Conservation (phyloP, 1,140 invertebrate genomes). For the Caenorhabditis tropicalis region DNA sequence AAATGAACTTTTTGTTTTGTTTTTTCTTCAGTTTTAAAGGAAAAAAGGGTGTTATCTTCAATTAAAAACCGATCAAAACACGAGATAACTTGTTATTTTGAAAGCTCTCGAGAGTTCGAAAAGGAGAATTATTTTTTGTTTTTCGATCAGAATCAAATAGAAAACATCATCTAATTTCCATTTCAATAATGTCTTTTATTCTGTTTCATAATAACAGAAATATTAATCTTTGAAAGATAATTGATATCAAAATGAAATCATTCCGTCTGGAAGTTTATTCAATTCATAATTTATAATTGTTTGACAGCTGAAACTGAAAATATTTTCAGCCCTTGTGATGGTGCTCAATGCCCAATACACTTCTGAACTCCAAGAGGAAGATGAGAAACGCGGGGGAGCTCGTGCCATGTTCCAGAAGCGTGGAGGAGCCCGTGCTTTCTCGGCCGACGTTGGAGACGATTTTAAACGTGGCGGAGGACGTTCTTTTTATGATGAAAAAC, state of each 20-base stretch:
- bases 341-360: conserved; percentile 39
- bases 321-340: conserved; percentile 18
- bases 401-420: conserved; percentile 45
- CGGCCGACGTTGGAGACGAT: background rate
- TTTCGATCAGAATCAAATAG: too few relatives aligned
- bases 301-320: background rate
- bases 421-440: conserved; percentile 47
- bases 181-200: background rate
- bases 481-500: conserved; percentile 17
- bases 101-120: background rate
- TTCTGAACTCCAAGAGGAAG: conserved; percentile 17
- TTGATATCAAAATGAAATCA: background rate
- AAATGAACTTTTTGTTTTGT: too few relatives aligned
- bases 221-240: background rate
- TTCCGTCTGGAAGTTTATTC: background rate
- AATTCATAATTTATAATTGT: too few relatives aligned
- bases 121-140: too few relatives aligned
- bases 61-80: too few relatives aligned
- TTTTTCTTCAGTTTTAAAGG: too few relatives aligned
- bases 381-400: conserved; percentile 49
- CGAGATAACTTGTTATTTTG: too few relatives aligned
- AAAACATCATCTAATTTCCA: background rate
- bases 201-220: background rate
- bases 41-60: too few relatives aligned
- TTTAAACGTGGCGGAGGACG: conserved; percentile 44